phyloP scores from a whole-genome alignment of 2,888 invertebrate species.

The Fragum fragum region DNA sequence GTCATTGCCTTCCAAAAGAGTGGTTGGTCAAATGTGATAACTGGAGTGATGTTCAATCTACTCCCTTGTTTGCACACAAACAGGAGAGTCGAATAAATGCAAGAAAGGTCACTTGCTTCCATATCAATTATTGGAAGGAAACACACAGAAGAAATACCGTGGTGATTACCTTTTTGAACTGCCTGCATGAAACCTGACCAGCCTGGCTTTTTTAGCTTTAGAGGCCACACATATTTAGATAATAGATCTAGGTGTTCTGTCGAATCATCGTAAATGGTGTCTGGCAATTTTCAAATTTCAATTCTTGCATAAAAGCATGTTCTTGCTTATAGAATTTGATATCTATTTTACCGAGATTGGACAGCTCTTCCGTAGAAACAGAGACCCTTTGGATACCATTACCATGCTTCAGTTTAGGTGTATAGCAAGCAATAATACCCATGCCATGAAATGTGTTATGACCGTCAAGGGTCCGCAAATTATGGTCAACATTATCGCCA shows the following conservation, averaged over 20 bases:
- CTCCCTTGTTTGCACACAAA: slow-evolving; percentile 59
- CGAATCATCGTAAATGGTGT: not conserved
- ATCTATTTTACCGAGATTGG: too few species aligned
- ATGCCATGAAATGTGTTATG: too few species aligned
- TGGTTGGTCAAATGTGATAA: slow-evolving; percentile 59
- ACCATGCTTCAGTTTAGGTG: not conserved
- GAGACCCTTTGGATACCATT: not conserved
- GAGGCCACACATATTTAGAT: slow-evolving; percentile 41
- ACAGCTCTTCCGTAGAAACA: not conserved
- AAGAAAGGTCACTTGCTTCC: slow-evolving; percentile 64
- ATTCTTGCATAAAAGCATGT: not conserved
- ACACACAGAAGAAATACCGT: slow-evolving; percentile 10
- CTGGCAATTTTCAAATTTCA: not conserved
- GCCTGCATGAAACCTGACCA: slow-evolving; percentile 63
- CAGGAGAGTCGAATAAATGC: slow-evolving; percentile 60
- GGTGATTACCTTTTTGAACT: not conserved
- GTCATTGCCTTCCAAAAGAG: slow-evolving; percentile 43
- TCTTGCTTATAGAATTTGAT: not conserved
- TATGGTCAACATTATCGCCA: too few species aligned
- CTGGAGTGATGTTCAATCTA: slow-evolving; percentile 45
- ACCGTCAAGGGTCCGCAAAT: too few species aligned
- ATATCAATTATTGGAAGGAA: slow-evolving; percentile 72
- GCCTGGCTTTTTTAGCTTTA: slow-evolving; percentile 23
- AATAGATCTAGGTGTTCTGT: slow-evolving; percentile 39
- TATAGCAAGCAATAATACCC: not conserved